A percentile compares a stretch with the other conserved stretches of the same genome.
Conservation (phyloP, 2,888 invertebrate species). For the Spisula solida region DNA sequence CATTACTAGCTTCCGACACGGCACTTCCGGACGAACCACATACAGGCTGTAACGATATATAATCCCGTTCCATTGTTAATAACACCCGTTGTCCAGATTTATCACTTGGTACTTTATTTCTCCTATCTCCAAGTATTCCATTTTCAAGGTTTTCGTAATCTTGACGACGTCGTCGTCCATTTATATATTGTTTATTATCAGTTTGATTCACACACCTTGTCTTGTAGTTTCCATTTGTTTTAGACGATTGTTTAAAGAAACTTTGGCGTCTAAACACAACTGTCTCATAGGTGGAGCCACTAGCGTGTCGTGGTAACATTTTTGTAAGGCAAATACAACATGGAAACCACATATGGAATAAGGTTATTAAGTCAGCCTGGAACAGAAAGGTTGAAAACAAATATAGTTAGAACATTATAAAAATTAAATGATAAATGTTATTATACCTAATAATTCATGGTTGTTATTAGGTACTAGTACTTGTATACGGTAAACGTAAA, state of each 20-base stretch:
- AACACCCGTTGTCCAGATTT: constrained; percentile 50
- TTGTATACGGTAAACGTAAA: too few relatives aligned
- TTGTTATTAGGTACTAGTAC: too few relatives aligned
- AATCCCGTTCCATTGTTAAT: constrained; percentile 55
- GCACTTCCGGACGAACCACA: constrained; percentile 53
- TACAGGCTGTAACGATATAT: constrained; percentile 48
- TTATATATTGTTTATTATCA: constrained; percentile 47
- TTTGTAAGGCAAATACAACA: constrained; percentile 82
- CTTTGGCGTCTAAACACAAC: constrained; percentile 77
- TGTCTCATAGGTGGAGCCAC: constrained; percentile 80
- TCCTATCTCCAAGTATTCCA: constrained; percentile 41
- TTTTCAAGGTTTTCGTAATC: constrained; percentile 59
- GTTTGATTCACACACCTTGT: constrained; percentile 57
- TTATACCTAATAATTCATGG: too few relatives aligned
- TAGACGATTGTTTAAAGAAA: constrained; percentile 62
- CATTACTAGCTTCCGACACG: constrained; percentile 56
- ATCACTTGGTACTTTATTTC: constrained; percentile 47
- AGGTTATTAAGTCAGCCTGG: constrained; percentile 80
- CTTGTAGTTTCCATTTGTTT: constrained; percentile 58
- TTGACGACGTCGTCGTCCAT: constrained; percentile 56
- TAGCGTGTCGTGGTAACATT: constrained; percentile 76
- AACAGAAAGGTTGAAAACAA: too few relatives aligned
- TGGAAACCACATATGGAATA: constrained; percentile 82
- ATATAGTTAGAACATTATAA: too few relatives aligned
- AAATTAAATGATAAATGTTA: too few relatives aligned